Percentiles rank a stretch among this genome's conserved stretches.
Evolutionary conservation across 2,888 invertebrate species (phyloP).

Genomic region (Andrena bucephala): DNA sequence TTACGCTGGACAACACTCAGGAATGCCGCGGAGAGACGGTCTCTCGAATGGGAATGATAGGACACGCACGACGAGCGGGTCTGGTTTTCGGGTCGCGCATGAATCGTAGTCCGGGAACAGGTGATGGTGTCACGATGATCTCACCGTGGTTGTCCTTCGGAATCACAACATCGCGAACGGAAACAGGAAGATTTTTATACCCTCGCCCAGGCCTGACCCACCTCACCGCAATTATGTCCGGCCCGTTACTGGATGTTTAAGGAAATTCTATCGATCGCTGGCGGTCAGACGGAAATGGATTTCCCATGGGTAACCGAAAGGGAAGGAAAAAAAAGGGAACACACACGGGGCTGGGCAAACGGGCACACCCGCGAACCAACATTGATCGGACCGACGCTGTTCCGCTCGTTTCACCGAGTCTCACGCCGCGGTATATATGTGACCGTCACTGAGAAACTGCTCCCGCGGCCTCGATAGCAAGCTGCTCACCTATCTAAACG

Average conservation of each 20-base stretch:
- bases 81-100: constrained; percentile 47
- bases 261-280: constrained; percentile 29
- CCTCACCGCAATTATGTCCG: neutral
- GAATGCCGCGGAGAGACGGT: neutral
- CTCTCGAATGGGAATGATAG: neutral
- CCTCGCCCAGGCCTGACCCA: neutral
- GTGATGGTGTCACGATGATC: constrained; percentile 76
- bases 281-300: constrained; percentile 14
- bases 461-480: neutral
- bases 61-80: neutral
- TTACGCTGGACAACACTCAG: neutral
- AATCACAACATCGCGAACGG: constrained; percentile 72
- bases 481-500: constrained; percentile 70
- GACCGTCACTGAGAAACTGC: neutral
- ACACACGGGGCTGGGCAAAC: constrained; percentile 65
- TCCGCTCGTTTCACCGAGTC: constrained; percentile 19
- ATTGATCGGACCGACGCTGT: constrained; percentile 76
- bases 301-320: constrained; percentile 41
- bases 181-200: constrained; percentile 24
- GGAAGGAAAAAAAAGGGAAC: constrained; percentile 45
- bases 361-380: constrained; percentile 80
- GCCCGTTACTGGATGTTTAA: neutral
- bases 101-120: constrained; percentile 54
- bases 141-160: constrained; percentile 75
- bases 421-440: neutral